Base-by-base conservation (phyloP, 1,140 invertebrate species). In the Stegodyphus dumicola region DNA sequence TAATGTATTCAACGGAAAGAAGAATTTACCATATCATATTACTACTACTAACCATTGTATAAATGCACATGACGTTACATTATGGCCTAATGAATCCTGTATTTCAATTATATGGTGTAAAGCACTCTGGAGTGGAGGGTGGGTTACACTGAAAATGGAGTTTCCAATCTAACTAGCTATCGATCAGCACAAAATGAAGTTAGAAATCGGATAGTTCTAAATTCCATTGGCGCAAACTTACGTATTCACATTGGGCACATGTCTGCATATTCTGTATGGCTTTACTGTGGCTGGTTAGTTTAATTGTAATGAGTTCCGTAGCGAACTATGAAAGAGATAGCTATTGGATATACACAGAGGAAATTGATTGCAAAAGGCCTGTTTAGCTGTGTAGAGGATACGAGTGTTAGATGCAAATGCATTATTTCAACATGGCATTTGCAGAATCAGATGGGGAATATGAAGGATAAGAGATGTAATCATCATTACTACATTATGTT, bases 201-300 rank as follows among this genome's bases (percentile, higher is more conserved):
- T 53, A n/a, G 49, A 33, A 60, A 71, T 80, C 53, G 78, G 49
- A 70, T 73, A 33, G 78, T 15, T 71, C 51, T 33, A 64, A 17
- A 11, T 53, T n/a, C 48, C 53, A 48, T 1, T 6, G 66, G 78
- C 53, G 15, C 33, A 33, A 33, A 56, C 11, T 9, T 11, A 18
- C n/a, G 17, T n/a, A 56, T 48, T 65, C 52, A 33, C 3, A n/a
- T 17, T 80, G 52, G 5, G 69, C 67, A 18, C 49, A 15, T 51
- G 17, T 65, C 33, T 33, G 33, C 33, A 33, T 33, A 33, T 33
- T 33, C 33, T 33, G 3, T 33, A 33, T 18, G 69, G 53, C 75
- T 51, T 48, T 70, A n/a, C n/a, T n/a, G n/a, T n/a, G n/a, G 80
- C 78, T 73, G 73, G 78, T 83, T 83, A 73, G 80, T 64, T 83